Percentiles rank a stretch among this genome's conserved stretches.
Evolutionary conservation across 1,140 invertebrate species (phyloP).

Genomic region (Mizuhopecten yessoensis): DNA sequence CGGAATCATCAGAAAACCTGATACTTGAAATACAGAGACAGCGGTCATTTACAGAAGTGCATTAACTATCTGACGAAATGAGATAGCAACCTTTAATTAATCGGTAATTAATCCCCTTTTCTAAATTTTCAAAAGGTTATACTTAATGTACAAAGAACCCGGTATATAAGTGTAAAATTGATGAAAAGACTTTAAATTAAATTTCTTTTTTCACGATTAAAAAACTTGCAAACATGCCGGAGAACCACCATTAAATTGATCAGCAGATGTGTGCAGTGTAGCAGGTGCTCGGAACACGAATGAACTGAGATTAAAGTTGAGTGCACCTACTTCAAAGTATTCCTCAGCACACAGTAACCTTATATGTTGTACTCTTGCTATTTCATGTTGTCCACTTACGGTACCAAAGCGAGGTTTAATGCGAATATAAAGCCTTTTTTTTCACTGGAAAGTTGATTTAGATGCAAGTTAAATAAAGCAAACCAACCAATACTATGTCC

Average conservation of each 20-base stretch:
- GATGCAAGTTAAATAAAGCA: too few species aligned
- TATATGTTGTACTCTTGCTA: too few species aligned
- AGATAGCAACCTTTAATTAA: neutral
- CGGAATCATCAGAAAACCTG: neutral
- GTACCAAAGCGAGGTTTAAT: too few species aligned
- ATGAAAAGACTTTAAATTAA: neutral
- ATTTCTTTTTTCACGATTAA: neutral
- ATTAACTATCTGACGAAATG: neutral
- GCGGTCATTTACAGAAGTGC: neutral
- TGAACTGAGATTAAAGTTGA: neutral
- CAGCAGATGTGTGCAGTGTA: neutral
- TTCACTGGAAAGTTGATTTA: too few species aligned
- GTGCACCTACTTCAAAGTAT: neutral
- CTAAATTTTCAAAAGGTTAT: slow-evolving; percentile 6
- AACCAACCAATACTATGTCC: too few species aligned
- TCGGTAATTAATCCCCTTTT: neutral
- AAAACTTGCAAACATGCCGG: neutral
- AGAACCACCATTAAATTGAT: neutral
- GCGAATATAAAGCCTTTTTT: too few species aligned
- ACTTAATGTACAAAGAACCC: neutral
- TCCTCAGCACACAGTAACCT: too few species aligned
- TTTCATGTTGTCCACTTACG: too few species aligned
- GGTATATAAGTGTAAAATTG: neutral
- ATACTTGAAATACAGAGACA: neutral
- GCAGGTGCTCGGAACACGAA: neutral